Evolutionary conservation across 2,797 vertebrate species (phyloP), one percentile per base, ranked within the genome.

Genomic region (Pempheris klunzingeri): DNA sequence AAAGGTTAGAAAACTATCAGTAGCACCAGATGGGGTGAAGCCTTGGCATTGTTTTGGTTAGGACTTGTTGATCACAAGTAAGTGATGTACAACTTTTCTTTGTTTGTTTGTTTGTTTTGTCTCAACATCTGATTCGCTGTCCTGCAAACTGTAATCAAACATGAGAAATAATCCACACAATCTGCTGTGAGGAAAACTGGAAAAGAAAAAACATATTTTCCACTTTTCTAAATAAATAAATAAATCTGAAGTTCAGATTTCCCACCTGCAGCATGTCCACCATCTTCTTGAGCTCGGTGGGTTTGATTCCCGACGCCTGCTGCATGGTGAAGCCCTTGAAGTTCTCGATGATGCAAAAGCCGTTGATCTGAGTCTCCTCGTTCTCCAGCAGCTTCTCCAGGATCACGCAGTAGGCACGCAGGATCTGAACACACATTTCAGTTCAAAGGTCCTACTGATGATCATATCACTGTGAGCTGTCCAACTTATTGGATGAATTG

Each of bases 301-400:
- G 95, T 84, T 98, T 98, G 80, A 99, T 98, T 11, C 96, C 96
- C 0, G 98, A 96, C 0, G 98, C 98, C 84, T 99, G 98, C 92
- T 99, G 97, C 97, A 99, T 97, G 68, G 97, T 99, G 88, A 99
- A 99, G 84, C 98, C 98, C 85, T 97, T 97, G 84, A 99, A 99
- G 90, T 99, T 99, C 90, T 99, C 98, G 4, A 99, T 92, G 80
- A 99, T 99, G 86, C 98, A 99, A 93, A 99, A 97, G 46, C 98
- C 98, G 0, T 99, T 99, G 83, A 99, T 99, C 83, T 99, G 98
- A 5, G 97, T 99, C 91, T 99, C 98, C 75, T 99, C 98, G 0
- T 98, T 99, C 91, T 99, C 97, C 90, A 99, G 93, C 22, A 99
- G 94, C 80, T 96, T 97, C 94, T 99, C 98, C 92, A 99, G 92